Percentiles rank a stretch among this genome's conserved stretches.
Evolutionary conservation across 2,797 vertebrate species (phyloP).

Genomic region (Rhynchonycteris naso): DNA sequence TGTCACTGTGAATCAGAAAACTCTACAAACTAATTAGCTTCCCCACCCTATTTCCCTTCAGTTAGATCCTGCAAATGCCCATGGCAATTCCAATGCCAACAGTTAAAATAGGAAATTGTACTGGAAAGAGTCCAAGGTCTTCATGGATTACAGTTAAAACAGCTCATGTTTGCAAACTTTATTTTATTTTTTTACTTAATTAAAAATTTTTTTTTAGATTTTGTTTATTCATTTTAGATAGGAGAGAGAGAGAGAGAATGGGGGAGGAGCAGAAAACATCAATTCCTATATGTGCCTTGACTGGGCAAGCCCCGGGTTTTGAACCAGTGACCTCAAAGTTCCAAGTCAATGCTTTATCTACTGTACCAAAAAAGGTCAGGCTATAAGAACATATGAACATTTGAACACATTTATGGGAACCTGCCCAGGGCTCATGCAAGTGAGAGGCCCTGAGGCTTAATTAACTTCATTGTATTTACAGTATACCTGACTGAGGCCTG

Average conservation of each 20-base stretch:
- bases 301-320: too few species aligned
- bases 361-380: too few species aligned
- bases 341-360: too few species aligned
- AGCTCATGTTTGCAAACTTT: not conserved
- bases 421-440: not conserved
- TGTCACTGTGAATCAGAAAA: not conserved
- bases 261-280: too few species aligned
- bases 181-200: too few species aligned
- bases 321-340: too few species aligned
- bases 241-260: too few species aligned
- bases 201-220: too few species aligned
- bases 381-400: not conserved
- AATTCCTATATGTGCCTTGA: too few species aligned
- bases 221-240: too few species aligned
- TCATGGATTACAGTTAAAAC: not conserved
- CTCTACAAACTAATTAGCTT: not conserved
- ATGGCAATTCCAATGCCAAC: not conserved
- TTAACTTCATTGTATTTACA: not conserved
- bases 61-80: not conserved
- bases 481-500: not conserved
- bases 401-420: not conserved
- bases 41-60: not conserved
- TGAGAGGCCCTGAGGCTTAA: not conserved
- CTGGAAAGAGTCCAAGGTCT: not conserved
- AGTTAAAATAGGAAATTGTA: not conserved